Base-by-base conservation (phyloP, 2,888 invertebrate genomes). In the Rhopalosiphum nymphaeae region DNA sequence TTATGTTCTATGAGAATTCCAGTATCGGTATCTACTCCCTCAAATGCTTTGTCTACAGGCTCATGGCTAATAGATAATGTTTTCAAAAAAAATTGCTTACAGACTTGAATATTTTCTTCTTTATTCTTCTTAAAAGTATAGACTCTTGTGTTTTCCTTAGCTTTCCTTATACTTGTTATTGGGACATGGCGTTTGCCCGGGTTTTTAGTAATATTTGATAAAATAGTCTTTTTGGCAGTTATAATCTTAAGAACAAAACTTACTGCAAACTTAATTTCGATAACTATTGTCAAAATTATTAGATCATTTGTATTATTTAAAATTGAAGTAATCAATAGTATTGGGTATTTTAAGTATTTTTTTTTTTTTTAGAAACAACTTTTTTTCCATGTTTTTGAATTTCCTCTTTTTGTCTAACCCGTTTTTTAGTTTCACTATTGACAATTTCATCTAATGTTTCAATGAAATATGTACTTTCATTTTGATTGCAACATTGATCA, bases 31-130 rank as follows among this genome's bases (percentile, higher is more conserved):
- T n/a, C 61, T 56, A 89, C 16, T n/a, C 61, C 61, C 61, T 61
- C 89, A 53, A 89, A 89, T 61, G 61, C 89, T 53, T 89, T 89
- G n/a, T 89, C 61, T 25, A 89, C 61, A 89, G 89, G 89, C 42
- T 44, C 89, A 61, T 89, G 89, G 26, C 89, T 57, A 46, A 89
- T 89, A 44, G 2, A 57, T 89, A 89, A 89, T 89, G 89, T 67
- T 89, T 89, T 67, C 5, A 89, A 89, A 46, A 44, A 89, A 46
- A 89, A 89, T 89, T 89, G 89, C n/a, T 89, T 89, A 61, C 89
- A 89, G 1, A 61, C 61, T n/a, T 36, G 89, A 61, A 89, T 29
- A 1, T 85, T 86, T 29, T 89, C 57, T 89, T 61, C 89, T 89
- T 61, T 36, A 26, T 57, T 36, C 9, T 61, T 89, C 16, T 10